These are phyloP conservation scores for Cromileptes altivelis DNA, from an alignment of 2,113 vertebrate species.

Conservation along the genomic window DNA sequence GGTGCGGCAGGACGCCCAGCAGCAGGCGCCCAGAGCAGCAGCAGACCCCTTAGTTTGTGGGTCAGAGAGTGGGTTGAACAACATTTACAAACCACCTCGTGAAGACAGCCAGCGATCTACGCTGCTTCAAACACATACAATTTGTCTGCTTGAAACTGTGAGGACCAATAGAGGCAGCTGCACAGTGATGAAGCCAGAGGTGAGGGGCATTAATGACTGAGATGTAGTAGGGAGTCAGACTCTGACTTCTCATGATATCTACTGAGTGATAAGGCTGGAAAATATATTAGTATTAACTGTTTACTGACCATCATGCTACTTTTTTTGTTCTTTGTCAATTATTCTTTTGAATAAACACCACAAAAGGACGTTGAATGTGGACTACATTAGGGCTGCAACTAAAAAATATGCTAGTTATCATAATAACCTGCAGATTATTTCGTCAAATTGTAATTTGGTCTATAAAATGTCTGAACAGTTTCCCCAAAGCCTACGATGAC, in stretches of 20 bases:
- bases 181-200: neutral
- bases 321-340: neutral
- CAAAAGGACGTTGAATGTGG: too few relatives aligned
- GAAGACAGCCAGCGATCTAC: constrained; percentile 30
- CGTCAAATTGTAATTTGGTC: too few relatives aligned
- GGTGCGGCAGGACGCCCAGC: constrained; percentile 62
- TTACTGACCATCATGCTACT: neutral
- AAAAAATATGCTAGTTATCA: too few relatives aligned
- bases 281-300: neutral
- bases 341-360: too few relatives aligned
- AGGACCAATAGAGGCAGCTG: neutral
- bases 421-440: too few relatives aligned
- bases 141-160: neutral
- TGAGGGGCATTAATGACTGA: neutral
- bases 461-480: too few relatives aligned
- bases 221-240: neutral
- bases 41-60: constrained; percentile 62
- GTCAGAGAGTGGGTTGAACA: constrained; percentile 35
- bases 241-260: neutral
- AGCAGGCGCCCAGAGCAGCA: constrained; percentile 45
- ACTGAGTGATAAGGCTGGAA: neutral
- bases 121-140: neutral
- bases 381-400: too few relatives aligned
- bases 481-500: too few relatives aligned
- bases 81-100: constrained; percentile 49